phyloP scores from a whole-genome alignment of 2,888 invertebrate genomes.

The Nomada ferruginata region DNA sequence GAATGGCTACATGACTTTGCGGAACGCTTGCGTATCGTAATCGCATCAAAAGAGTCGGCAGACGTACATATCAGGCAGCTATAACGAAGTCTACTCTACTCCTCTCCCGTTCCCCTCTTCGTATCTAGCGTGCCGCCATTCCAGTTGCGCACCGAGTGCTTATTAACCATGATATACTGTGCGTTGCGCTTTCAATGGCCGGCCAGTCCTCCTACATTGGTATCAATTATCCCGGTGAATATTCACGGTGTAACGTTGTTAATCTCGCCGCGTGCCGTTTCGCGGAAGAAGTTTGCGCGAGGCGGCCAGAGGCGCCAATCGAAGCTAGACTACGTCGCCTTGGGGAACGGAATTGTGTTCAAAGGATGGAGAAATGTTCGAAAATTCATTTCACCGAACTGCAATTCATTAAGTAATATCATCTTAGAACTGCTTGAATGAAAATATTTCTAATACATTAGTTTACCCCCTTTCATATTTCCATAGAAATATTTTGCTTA shows the following conservation, averaged over 20 bases:
- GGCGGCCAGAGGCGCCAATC: slow-evolving; percentile 41
- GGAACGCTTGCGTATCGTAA: slow-evolving; percentile 69
- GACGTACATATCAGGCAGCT: slow-evolving; percentile 45
- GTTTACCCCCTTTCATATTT: too few relatives aligned
- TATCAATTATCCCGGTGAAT: slow-evolving; percentile 76
- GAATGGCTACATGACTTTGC: slow-evolving; percentile 69
- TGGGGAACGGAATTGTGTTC: slow-evolving; percentile 7
- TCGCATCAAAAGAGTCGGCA: slow-evolving; percentile 58
- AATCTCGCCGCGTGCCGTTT: slow-evolving; percentile 57
- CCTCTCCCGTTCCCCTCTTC: background rate
- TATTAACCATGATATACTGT: slow-evolving; percentile 75
- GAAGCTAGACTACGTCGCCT: slow-evolving; percentile 15
- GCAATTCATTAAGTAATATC: too few relatives aligned
- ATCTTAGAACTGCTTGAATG: too few relatives aligned
- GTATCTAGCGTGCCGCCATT: slow-evolving; percentile 13
- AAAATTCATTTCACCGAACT: too few relatives aligned
- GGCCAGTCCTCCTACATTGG: slow-evolving; percentile 65
- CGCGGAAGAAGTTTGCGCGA: slow-evolving; percentile 45
- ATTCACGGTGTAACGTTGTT: slow-evolving; percentile 69
- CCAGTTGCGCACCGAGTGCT: slow-evolving; percentile 60
- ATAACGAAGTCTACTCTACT: slow-evolving; percentile 52
- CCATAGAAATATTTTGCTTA: too few relatives aligned
- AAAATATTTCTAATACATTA: too few relatives aligned
- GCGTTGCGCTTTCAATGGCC: slow-evolving; percentile 72
- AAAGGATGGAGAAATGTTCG: background rate